Percentiles rank a stretch among this genome's conserved stretches.
phyloP scores from a whole-genome alignment of 1,140 invertebrate genomes.

The Drosophila burlai region DNA sequence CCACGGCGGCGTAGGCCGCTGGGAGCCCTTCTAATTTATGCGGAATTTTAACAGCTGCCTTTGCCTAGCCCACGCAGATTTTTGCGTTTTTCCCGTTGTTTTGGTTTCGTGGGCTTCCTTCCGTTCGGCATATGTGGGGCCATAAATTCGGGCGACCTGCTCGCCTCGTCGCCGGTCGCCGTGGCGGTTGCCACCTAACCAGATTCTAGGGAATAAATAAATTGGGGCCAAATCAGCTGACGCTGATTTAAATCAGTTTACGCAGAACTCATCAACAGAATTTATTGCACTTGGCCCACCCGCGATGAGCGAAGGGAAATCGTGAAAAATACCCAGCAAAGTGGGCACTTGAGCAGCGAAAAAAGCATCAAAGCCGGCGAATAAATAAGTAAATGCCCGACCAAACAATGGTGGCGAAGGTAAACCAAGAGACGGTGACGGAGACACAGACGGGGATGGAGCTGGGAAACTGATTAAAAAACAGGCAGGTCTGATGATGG shows the following conservation, averaged over 20 bases:
- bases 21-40: conserved; percentile 64
- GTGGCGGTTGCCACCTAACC: conserved; percentile 31
- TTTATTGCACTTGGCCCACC: conserved; percentile 58
- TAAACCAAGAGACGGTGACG: background rate
- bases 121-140: conserved; percentile 25
- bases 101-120: conserved; percentile 21
- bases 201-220: conserved; percentile 64
- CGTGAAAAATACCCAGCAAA: conserved; percentile 48
- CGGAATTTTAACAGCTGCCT: conserved; percentile 71
- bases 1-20: background rate
- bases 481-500: conserved; percentile 20
- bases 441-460: background rate
- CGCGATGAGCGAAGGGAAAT: conserved; percentile 13
- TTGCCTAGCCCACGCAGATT: conserved; percentile 55
- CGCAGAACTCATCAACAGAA: conserved; percentile 57
- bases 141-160: conserved; percentile 46
- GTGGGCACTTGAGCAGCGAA: conserved; percentile 44
- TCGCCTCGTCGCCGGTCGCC: conserved; percentile 21
- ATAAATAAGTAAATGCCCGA: conserved; percentile 61
- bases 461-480: conserved; percentile 58
- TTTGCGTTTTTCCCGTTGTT: conserved; percentile 30
- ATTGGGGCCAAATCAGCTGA: conserved; percentile 60
- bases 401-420: conserved; percentile 23
- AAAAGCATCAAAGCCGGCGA: conserved; percentile 44
- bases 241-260: conserved; percentile 79